These are phyloP conservation scores for Aspidoscelis tigris DNA, from an alignment of 2,113 vertebrate species.

Conservation along the genomic window DNA sequence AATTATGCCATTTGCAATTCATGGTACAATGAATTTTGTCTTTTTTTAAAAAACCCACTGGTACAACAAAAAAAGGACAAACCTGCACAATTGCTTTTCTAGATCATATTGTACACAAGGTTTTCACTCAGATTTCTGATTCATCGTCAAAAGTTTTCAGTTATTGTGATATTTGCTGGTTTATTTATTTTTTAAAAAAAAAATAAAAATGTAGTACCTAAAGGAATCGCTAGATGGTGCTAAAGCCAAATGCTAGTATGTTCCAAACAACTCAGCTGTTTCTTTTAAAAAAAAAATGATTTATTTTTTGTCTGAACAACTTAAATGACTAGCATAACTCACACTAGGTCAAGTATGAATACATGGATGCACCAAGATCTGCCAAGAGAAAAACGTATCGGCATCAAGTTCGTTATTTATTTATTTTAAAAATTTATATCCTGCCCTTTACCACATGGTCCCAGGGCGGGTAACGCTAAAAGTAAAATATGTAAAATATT, in stretches of 20 bases:
- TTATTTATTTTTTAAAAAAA: too few relatives aligned
- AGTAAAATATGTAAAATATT: too few relatives aligned
- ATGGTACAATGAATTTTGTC: background rate
- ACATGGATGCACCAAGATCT: background rate
- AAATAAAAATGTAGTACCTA: background rate
- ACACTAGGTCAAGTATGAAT: background rate
- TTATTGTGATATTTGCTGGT: background rate
- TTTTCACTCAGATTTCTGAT: background rate
- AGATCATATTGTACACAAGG: background rate
- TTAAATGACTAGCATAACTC: too few relatives aligned
- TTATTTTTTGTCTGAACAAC: too few relatives aligned
- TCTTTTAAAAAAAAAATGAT: too few relatives aligned
- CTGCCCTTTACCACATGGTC: too few relatives aligned
- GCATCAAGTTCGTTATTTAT: background rate
- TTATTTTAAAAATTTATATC: too few relatives aligned
- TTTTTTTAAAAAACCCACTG: background rate
- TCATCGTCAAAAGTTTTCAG: background rate
- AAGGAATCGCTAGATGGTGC: background rate
- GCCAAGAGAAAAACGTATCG: background rate
- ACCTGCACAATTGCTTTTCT: too few relatives aligned
- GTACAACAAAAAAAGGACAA: background rate
- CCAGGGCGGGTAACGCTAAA: too few relatives aligned
- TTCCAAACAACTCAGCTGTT: too few relatives aligned
- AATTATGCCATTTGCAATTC: background rate
- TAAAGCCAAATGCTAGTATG: background rate